phyloP scores from a whole-genome alignment of 2,888 invertebrate genomes.

The Therioaphis trifolii region DNA sequence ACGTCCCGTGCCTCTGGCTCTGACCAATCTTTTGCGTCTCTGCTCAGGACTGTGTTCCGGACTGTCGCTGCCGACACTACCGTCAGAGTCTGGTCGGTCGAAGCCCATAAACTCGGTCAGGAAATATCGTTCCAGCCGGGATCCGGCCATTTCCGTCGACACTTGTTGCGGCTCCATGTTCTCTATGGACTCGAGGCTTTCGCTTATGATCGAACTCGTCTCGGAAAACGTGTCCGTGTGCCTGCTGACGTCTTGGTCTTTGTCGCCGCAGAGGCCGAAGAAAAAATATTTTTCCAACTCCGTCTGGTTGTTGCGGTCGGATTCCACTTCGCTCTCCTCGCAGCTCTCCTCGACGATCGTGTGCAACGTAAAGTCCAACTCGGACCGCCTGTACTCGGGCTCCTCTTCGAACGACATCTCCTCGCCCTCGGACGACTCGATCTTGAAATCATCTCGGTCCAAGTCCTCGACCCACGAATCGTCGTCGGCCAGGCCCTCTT shows the following conservation, averaged over 20 bases:
- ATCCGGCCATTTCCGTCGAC: slow-evolving; percentile 79
- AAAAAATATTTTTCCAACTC: slow-evolving; percentile 92
- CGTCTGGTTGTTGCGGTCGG: slow-evolving; percentile 76
- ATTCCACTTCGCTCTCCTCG: slow-evolving; percentile 88
- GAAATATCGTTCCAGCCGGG: slow-evolving; percentile 89
- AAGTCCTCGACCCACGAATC: slow-evolving; percentile 92
- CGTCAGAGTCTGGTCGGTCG: slow-evolving; percentile 79
- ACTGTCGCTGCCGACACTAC: slow-evolving; percentile 90
- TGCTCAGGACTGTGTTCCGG: slow-evolving; percentile 90
- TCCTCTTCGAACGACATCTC: slow-evolving; percentile 76
- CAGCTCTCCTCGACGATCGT: slow-evolving; percentile 95
- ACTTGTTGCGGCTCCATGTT: slow-evolving; percentile 71
- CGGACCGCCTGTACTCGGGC: slow-evolving; percentile 84
- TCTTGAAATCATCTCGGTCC: slow-evolving; percentile 70
- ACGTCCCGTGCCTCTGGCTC: slow-evolving; percentile 84
- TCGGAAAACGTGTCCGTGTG: slow-evolving; percentile 74
- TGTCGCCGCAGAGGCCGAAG: slow-evolving; percentile 83
- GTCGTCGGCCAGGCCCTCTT: slow-evolving; percentile 89
- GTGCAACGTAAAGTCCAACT: slow-evolving; percentile 89
- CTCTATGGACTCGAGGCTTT: slow-evolving; percentile 80
- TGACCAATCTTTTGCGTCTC: slow-evolving; percentile 81
- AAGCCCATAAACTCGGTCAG: slow-evolving; percentile 87
- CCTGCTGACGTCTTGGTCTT: slow-evolving; percentile 68
- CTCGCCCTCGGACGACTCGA: slow-evolving; percentile 71
- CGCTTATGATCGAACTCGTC: slow-evolving; percentile 85